A percentile compares a stretch with the other conserved stretches of the same genome.
phyloP scores from a whole-genome alignment of 2,113 vertebrate genomes.

The Oncorhynchus gorbuscha region DNA sequence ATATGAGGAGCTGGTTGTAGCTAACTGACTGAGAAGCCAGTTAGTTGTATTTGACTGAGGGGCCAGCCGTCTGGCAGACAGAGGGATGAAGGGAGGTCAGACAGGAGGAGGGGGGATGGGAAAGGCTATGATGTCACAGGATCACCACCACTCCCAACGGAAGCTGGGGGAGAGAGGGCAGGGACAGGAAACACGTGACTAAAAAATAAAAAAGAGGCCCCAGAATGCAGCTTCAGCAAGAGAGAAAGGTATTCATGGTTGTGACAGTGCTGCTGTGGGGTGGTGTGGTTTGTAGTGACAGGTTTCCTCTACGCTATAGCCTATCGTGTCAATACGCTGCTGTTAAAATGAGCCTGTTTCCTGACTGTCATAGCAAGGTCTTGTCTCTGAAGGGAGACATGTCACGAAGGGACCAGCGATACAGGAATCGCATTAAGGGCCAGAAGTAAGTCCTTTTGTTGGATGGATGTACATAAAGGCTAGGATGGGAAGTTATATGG shows the following conservation, averaged over 20 bases:
- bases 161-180: conserved; percentile 30
- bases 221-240: conserved; percentile 42
- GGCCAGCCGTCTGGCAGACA: background rate
- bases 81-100: background rate
- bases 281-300: background rate
- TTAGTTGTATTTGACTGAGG: background rate
- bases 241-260: conserved; percentile 28
- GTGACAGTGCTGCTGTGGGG: conserved; percentile 39
- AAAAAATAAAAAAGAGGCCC: conserved; percentile 32
- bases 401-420: conserved; percentile 54
- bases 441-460: conserved; percentile 60
- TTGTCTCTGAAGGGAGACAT: conserved; percentile 52
- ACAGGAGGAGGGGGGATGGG: background rate
- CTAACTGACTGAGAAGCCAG: background rate
- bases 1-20: background rate
- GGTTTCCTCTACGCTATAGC: background rate
- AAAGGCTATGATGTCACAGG: conserved; percentile 36
- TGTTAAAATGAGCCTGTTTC: conserved; percentile 57
- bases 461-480: background rate
- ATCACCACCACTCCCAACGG: conserved; percentile 48
- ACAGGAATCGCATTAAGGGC: conserved; percentile 27
- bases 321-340: conserved; percentile 29
- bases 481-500: background rate
- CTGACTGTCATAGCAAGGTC: conserved; percentile 53
- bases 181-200: conserved; percentile 59